These are phyloP conservation scores for Caenorhabditis japonica DNA, from an alignment of 2,888 invertebrate genomes.

Conservation along the genomic window DNA sequence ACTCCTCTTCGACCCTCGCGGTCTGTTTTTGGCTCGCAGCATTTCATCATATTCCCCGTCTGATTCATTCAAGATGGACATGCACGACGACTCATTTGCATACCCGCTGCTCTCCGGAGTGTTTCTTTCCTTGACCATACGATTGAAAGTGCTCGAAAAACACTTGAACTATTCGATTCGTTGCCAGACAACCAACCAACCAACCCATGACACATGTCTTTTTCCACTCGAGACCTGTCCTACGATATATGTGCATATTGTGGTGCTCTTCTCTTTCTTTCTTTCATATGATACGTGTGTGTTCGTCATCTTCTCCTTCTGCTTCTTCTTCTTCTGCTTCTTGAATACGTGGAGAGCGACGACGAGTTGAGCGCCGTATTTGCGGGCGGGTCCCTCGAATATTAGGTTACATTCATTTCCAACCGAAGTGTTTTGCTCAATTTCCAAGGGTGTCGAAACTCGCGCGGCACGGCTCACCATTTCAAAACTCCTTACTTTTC, in stretches of 20 bases:
- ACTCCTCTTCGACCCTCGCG: not conserved
- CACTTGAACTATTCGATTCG: conserved; percentile 16
- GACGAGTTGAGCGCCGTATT: conserved; percentile 46
- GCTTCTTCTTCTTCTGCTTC: conserved; percentile 16
- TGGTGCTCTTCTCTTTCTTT: conserved; percentile 9
- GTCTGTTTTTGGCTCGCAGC: conserved; percentile 19
- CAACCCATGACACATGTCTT: conserved; percentile 42
- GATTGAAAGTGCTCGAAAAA: conserved; percentile 30
- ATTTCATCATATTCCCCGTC: conserved; percentile 70
- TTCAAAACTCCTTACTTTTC: not conserved
- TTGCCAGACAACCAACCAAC: no score
- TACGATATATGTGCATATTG: no score
- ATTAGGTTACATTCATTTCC: conserved; percentile 52
- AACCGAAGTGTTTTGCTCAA: conserved; percentile 45
- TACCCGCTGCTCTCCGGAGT: conserved; percentile 19
- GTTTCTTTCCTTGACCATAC: conserved; percentile 24
- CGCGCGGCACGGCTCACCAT: no score
- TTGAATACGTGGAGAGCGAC: conserved; percentile 13
- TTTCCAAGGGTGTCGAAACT: conserved; percentile 30
- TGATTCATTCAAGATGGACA: conserved; percentile 43
- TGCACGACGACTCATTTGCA: conserved; percentile 23
- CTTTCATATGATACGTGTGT: conserved; percentile 28
- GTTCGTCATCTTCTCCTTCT: conserved; percentile 36
- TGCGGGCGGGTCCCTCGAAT: conserved; percentile 46
- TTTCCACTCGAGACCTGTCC: conserved; percentile 38